These are phyloP conservation scores for Lasioglossum figueresi DNA, from an alignment of 2,888 invertebrate species.

Conservation along the genomic window DNA sequence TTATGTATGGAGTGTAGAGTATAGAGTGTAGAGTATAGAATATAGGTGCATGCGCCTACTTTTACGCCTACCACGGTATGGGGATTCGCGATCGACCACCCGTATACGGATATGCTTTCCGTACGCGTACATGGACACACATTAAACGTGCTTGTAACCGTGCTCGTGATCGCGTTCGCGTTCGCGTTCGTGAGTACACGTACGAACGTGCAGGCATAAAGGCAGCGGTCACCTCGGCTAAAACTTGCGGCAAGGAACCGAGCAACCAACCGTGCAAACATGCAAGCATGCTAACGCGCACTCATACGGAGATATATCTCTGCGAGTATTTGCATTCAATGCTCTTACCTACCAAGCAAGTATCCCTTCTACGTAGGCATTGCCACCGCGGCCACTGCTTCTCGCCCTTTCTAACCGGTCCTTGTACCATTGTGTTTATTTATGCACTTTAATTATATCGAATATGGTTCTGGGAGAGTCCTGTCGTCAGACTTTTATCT, in stretches of 20 bases:
- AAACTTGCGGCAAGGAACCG: slow-evolving; percentile 32
- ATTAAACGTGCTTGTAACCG: not conserved
- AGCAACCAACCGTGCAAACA: slow-evolving; percentile 43
- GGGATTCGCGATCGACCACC: slow-evolving; percentile 59
- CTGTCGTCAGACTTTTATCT: slow-evolving; percentile 55
- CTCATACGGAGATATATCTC: slow-evolving; percentile 60
- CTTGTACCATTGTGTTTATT: slow-evolving; percentile 83
- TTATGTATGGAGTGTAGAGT: not conserved
- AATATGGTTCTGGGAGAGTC: slow-evolving; percentile 77
- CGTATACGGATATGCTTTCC: slow-evolving; percentile 58
- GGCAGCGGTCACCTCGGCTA: slow-evolving; percentile 8
- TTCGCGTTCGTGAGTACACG: not conserved
- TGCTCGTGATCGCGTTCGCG: not conserved
- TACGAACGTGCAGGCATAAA: not conserved
- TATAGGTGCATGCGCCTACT: slow-evolving; percentile 27
- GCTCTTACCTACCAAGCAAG: slow-evolving; percentile 76
- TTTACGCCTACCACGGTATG: slow-evolving; percentile 37
- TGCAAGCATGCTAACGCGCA: slow-evolving; percentile 38
- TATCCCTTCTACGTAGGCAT: slow-evolving; percentile 50
- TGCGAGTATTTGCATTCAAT: slow-evolving; percentile 83
- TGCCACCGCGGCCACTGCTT: slow-evolving; percentile 51
- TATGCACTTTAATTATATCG: slow-evolving; percentile 84
- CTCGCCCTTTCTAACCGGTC: slow-evolving; percentile 61
- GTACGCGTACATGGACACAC: slow-evolving; percentile 16
- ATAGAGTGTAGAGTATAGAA: not conserved